Conservation (phyloP, 2,888 invertebrate species). For the Rapana venosa region DNA sequence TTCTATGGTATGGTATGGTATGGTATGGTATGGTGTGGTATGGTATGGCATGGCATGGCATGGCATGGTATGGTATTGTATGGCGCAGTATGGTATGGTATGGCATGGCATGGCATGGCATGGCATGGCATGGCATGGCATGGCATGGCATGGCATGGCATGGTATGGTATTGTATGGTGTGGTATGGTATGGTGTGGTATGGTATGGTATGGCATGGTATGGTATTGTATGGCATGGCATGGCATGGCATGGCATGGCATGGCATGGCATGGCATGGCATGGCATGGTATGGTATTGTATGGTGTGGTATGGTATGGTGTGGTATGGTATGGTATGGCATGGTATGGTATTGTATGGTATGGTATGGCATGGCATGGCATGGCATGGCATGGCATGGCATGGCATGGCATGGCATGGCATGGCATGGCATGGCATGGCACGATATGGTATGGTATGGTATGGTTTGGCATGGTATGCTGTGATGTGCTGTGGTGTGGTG, state of each 20-base stretch:
- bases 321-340: constrained; percentile 9
- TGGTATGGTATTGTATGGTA: neutral
- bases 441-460: too few relatives aligned
- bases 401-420: too few relatives aligned
- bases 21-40: too few relatives aligned
- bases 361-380: too few relatives aligned
- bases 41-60: too few relatives aligned
- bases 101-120: neutral
- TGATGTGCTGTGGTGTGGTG: neutral
- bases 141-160: neutral
- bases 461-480: neutral
- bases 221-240: too few relatives aligned
- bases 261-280: neutral
- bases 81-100: neutral
- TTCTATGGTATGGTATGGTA: too few relatives aligned
- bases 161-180: too few relatives aligned
- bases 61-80: neutral
- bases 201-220: too few relatives aligned
- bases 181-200: too few relatives aligned
- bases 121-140: neutral
- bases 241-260: neutral
- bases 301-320: neutral
- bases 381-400: too few relatives aligned
- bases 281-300: neutral
- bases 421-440: neutral